Evolutionary conservation across 1,140 invertebrate species (phyloP), one percentile per base, ranked within the genome.

Genomic region (Condylostylus longicornis): DNA sequence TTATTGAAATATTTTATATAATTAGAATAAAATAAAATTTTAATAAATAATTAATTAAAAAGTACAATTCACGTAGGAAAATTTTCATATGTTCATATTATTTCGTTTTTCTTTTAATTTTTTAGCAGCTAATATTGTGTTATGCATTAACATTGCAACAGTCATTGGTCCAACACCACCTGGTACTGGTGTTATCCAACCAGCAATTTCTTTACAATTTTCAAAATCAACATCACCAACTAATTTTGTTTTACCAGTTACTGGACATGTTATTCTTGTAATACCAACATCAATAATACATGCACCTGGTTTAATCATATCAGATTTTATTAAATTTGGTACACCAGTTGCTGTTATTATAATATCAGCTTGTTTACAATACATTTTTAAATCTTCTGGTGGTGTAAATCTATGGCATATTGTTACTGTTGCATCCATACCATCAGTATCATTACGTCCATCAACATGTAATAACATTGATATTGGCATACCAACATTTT

Each of bases 81-180:
- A n/a, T n/a, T n/a, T n/a, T n/a, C n/a, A n/a, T n/a, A n/a, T n/a
- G n/a, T n/a, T n/a, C n/a, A n/a, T n/a, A 15, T 5, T 13, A 7
- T 32, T 32, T 12, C 17, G 5, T 32, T 13, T 4, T 14, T 32
- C 17, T 5, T 3, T 32, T 15, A 32, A 15, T 23, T 52, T 55
- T 48, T 63, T 60, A 5, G 79, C 75, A 2, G 79, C 77, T 49
- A 70, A 62, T 29, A 83, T 66, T 1, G 82, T 85, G 52, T 87
- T 87, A 42, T 69, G 71, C 77, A 87, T 83, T 8, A 86, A 57
- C 80, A 84, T 85, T 1, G 79, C 74, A 0, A 86, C 81, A 12
- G 82, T 86, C 75, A 86, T 80, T 1, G 83, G 82, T 2, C 83
- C 83, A n/a, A 86, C 82, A n/a, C 82, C 83, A 8, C 83, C 83